phyloP scores from a whole-genome alignment of 2,113 vertebrate species.

The Atherinomorus stipes region DNA sequence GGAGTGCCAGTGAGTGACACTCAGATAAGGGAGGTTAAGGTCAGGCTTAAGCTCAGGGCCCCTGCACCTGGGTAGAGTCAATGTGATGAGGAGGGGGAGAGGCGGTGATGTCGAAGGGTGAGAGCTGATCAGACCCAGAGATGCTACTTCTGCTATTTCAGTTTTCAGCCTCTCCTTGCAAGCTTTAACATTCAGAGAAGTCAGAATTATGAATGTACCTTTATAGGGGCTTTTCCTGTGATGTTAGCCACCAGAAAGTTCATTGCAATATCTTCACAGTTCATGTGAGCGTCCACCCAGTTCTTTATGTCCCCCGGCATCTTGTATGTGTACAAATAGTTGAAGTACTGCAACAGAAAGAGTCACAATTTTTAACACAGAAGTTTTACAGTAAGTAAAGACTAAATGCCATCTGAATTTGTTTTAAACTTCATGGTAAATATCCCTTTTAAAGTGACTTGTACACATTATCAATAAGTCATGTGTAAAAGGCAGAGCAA shows the following conservation, averaged over 20 bases:
- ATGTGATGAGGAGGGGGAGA: slow-evolving; percentile 45
- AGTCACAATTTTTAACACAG: slow-evolving; percentile 1
- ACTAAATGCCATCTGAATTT: background rate
- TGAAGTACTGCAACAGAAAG: slow-evolving; percentile 90
- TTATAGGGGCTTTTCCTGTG: slow-evolving; percentile 98
- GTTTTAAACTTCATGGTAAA: slow-evolving; percentile 28
- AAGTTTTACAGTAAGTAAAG: background rate
- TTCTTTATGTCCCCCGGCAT: slow-evolving; percentile 99
- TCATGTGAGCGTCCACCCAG: slow-evolving; percentile 99
- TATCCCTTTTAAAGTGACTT: slow-evolving; percentile 2
- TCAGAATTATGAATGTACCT: slow-evolving; percentile 82
- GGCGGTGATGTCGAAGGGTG: slow-evolving; percentile 58
- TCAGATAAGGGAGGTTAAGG: slow-evolving; percentile 82
- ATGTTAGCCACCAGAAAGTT: slow-evolving; percentile 98
- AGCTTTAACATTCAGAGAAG: slow-evolving; percentile 13
- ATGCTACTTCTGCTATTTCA: slow-evolving; percentile 52
- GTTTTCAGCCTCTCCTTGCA: slow-evolving; percentile 40
- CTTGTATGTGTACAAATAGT: slow-evolving; percentile 98
- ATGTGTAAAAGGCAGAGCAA: background rate
- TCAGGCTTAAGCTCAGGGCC: slow-evolving; percentile 61
- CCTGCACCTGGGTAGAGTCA: slow-evolving; percentile 74
- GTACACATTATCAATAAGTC: background rate
- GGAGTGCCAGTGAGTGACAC: slow-evolving; percentile 74
- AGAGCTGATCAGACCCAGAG: slow-evolving; percentile 80
- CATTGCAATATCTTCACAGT: slow-evolving; percentile 99